Conservation (phyloP, 2,888 invertebrate species). For the Lamellibrachia satsuma region DNA sequence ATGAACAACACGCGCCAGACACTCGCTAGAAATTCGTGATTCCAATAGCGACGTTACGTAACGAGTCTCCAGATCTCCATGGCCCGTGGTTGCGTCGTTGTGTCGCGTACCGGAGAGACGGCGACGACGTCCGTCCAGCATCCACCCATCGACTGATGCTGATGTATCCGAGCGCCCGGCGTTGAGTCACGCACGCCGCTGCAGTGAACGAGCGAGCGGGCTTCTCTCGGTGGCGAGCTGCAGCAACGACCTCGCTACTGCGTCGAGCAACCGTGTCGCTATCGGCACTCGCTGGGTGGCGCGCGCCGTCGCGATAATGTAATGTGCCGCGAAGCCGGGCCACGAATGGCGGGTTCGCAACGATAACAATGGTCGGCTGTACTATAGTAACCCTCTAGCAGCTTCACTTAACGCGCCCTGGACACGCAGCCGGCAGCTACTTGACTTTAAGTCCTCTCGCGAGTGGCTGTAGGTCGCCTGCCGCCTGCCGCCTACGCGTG, state of each 20-base stretch:
- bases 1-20: background rate
- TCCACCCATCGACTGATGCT: background rate
- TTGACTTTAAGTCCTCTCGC: background rate
- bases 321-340: background rate
- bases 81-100: background rate
- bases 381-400: background rate
- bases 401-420: background rate
- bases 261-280: background rate
- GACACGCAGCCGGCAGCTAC: background rate
- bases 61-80: background rate
- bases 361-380: background rate
- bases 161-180: background rate
- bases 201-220: background rate
- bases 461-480: background rate
- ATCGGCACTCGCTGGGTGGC: constrained; percentile 13
- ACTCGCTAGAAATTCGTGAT: background rate
- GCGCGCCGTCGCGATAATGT: constrained; percentile 10
- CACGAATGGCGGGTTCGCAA: background rate
- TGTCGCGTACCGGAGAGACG: background rate
- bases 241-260: background rate
- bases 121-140: background rate
- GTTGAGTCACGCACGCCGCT: background rate
- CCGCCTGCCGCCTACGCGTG: background rate
- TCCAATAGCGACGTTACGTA: background rate
- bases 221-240: too few species aligned